Conservation (phyloP, 1,140 invertebrate genomes). For the Heliconius melpomene region DNA sequence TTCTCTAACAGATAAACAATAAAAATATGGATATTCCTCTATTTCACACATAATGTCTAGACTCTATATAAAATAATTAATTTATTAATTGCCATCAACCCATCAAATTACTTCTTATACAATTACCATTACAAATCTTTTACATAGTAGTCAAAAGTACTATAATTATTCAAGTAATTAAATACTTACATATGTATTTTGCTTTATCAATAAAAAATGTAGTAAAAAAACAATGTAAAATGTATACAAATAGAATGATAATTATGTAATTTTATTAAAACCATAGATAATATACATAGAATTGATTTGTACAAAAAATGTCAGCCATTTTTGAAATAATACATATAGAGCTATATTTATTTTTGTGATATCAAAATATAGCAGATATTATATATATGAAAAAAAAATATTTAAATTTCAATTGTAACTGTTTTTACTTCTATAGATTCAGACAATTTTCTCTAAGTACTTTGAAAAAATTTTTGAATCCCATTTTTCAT, state of each 20-base stretch:
- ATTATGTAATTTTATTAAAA: constrained; percentile 1
- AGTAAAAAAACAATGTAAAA: neutral
- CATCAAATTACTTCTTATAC: neutral
- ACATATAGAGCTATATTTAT: neutral
- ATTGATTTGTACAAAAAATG: constrained; percentile 10
- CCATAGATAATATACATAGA: neutral
- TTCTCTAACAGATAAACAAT: too few relatives aligned
- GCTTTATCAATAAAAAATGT: neutral
- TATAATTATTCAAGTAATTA: neutral
- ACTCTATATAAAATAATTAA: neutral
- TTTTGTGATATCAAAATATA: neutral
- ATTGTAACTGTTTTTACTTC: neutral
- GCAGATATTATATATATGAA: neutral
- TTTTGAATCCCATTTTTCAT: too few relatives aligned
- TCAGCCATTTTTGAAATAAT: constrained; percentile 1
- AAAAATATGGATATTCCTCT: too few relatives aligned
- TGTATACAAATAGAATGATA: constrained; percentile 1
- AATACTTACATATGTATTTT: neutral
- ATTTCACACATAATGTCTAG: too few relatives aligned
- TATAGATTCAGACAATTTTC: neutral
- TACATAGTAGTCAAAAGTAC: neutral
- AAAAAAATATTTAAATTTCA: neutral
- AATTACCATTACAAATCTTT: neutral
- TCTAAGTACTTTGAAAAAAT: too few relatives aligned
- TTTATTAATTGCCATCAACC: neutral